Conservation (phyloP, 92 coral and sea anemone species). For the Palythoa grandiflora region DNA sequence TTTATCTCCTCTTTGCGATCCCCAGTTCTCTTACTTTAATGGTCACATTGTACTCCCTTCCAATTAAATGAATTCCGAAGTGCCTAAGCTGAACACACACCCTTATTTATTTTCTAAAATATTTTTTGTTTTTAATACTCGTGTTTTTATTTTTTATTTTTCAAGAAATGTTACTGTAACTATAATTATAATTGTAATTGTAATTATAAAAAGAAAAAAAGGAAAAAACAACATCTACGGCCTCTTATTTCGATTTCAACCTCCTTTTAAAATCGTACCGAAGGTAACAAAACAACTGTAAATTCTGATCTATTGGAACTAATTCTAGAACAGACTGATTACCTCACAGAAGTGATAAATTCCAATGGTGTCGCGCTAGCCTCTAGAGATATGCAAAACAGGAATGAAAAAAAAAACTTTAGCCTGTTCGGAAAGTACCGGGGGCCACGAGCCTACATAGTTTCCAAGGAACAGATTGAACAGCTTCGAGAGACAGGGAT, state of each 20-base stretch:
- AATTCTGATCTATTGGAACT: conserved; percentile 33
- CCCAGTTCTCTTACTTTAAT: no score
- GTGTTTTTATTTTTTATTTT: no score
- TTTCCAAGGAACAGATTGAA: conserved; percentile 30
- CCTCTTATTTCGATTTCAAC: conserved; percentile 33
- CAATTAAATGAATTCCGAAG: no score
- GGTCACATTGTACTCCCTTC: no score
- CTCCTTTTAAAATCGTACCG: conserved; percentile 29
- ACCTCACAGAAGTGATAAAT: conserved; percentile 24
- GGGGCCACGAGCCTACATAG: conserved; percentile 13
- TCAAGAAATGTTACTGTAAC: no score
- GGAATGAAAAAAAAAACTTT: background rate
- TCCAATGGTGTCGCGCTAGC: conserved; percentile 30
- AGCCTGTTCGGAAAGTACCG: conserved; percentile 37
- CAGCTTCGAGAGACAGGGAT: conserved; percentile 35
- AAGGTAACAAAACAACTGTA: conserved; percentile 23
- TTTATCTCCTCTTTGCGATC: no score
- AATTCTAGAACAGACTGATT: conserved; percentile 13
- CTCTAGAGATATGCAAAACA: conserved; percentile 32
- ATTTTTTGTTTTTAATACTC: no score
- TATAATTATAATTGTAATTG: no score
- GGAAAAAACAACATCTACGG: conserved; percentile 18
- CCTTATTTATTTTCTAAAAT: no score
- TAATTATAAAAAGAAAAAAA: no score
- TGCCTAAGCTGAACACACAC: no score